These are phyloP conservation scores for Halesus radiatus DNA, from an alignment of 1,140 invertebrate genomes.

Conservation along the genomic window DNA sequence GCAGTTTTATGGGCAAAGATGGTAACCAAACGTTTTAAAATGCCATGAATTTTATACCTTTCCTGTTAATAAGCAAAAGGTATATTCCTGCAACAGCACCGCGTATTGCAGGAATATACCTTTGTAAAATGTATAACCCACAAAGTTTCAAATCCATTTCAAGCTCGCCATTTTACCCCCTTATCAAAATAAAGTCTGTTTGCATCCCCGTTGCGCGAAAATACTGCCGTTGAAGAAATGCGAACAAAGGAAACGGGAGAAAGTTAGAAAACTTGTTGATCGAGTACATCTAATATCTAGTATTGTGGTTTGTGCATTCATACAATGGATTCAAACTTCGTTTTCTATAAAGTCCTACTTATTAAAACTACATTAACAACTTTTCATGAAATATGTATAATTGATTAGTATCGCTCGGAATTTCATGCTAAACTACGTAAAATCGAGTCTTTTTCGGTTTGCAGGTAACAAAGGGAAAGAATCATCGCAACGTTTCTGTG, in stretches of 20 bases:
- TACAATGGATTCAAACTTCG: neutral
- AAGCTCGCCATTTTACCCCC: no score
- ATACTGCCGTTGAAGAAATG: neutral
- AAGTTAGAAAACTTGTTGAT: constrained; percentile 30
- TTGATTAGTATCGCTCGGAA: neutral
- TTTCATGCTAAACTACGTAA: neutral
- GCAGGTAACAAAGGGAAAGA: neutral
- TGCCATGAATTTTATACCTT: no score
- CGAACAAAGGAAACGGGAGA: constrained; percentile 1
- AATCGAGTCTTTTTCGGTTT: neutral
- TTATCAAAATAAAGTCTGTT: no score
- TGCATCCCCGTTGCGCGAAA: no score
- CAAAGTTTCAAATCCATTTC: no score
- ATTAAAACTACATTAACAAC: neutral
- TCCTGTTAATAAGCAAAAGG: no score
- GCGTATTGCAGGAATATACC: no score
- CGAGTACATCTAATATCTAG: neutral
- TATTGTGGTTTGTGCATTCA: neutral
- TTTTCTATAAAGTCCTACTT: neutral
- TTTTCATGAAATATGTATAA: neutral
- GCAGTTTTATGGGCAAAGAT: no score
- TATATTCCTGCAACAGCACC: no score
- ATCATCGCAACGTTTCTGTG: neutral
- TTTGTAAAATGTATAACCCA: no score
- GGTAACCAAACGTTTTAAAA: no score